Conservation (phyloP, 92 coral and sea anemone genomes). For the Hydrozoanthus gracilis region DNA sequence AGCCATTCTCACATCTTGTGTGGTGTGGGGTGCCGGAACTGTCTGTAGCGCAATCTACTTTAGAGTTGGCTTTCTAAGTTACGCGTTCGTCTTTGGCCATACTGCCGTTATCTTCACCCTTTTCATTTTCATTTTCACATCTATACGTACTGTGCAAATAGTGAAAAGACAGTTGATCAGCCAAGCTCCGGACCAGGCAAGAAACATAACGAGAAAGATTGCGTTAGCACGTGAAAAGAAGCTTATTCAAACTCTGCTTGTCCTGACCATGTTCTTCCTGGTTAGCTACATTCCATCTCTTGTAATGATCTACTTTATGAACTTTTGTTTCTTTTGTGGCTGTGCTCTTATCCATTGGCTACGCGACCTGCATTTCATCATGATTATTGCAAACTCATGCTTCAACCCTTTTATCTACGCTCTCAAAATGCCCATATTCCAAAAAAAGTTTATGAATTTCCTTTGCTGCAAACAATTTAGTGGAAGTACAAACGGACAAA, state of each 20-base stretch:
- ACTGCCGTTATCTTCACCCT: slow-evolving; percentile 37
- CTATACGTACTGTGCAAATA: slow-evolving; percentile 41
- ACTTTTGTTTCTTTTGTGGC: slow-evolving; percentile 27
- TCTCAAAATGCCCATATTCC: slow-evolving; percentile 20
- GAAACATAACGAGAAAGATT: not conserved
- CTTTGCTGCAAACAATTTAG: slow-evolving; percentile 9
- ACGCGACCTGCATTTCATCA: slow-evolving; percentile 34
- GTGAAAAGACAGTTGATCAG: not conserved
- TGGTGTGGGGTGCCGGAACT: slow-evolving; percentile 1
- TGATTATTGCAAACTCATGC: slow-evolving; percentile 22
- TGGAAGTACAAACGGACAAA: not conserved
- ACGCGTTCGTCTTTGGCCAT: slow-evolving; percentile 38
- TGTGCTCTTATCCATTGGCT: slow-evolving; percentile 29
- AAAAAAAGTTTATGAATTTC: slow-evolving; percentile 5
- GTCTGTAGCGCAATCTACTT: slow-evolving; percentile 20
- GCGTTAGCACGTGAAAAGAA: slow-evolving; percentile 10
- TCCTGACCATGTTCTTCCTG: slow-evolving; percentile 27
- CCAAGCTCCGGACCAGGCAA: not conserved
- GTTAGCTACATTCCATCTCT: slow-evolving; percentile 36
- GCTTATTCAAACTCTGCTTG: slow-evolving; percentile 18
- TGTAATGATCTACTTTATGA: slow-evolving; percentile 37
- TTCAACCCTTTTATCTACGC: slow-evolving; percentile 44
- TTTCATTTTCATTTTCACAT: slow-evolving; percentile 23
- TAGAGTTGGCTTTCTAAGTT: slow-evolving; percentile 27
- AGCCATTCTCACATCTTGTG: slow-evolving; percentile 3